Base-by-base conservation (phyloP, 2,113 vertebrate genomes). In the Fregata magnificens region DNA sequence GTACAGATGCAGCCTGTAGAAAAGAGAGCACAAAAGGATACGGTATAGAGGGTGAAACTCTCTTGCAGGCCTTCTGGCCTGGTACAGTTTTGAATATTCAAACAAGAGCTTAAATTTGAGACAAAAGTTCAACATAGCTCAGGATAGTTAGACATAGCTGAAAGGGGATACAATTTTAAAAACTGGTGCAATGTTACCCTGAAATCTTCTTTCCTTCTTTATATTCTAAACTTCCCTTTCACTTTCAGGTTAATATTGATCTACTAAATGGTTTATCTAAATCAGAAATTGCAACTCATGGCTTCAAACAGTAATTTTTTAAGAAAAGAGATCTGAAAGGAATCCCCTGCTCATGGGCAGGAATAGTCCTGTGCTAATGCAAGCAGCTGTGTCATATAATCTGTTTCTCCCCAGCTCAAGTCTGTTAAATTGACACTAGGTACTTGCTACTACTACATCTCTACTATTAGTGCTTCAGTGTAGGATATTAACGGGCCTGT, bases 61-160 rank as follows among this genome's bases (percentile, higher is more conserved):
- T 61, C 29, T 20, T 40, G 36, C 26, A 89, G 59, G 45, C 34
- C 52, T 74, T 66, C 67, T 87, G 42, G 62, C 56, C 28, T 6
- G 7, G 67, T 12, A 61, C 40, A 61, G 53, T 52, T 91, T 44
- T 53, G 42, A 77, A 77, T 73, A 92, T 63, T 88, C 72, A 78
- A 86, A 73, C 17, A 88, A 34, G 16, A 84, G 36, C 56, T 93
- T 85, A 65, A 72, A 78, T 79, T 87, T 69, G 49, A 87, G 44
- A 56, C 19, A 76, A 28, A 91, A 83, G n/a, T 92, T 89, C 72
- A 79, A 6, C 70, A 32, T 13, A 63, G 61, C 62, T 47, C 47
- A 67, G 59, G 32, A 58, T 3, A 50, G 70, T 0, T 0, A 85
- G 40, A 36, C 42, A 29, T 2, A 40, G 24, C 14, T 56, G 67